phyloP scores from a whole-genome alignment of 2,888 invertebrate species.

The Dryococelus australis region DNA sequence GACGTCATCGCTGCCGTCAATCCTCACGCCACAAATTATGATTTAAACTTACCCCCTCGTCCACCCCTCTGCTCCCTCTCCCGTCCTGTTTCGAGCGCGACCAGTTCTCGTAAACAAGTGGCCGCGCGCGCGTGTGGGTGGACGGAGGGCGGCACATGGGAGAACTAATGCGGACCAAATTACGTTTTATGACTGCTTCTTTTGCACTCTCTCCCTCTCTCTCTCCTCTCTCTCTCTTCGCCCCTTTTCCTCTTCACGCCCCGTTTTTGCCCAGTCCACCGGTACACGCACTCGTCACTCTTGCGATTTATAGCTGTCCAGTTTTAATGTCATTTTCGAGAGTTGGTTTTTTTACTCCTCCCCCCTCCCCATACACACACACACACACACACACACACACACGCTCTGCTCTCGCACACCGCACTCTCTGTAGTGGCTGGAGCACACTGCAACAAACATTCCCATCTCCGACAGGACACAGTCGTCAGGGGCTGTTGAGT shows the following conservation, averaged over 20 bases:
- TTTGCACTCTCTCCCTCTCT: neutral
- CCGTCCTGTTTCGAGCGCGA: neutral
- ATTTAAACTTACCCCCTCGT: neutral
- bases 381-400: too few species aligned
- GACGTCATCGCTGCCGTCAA: slow-evolving; percentile 24
- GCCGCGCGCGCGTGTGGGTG: neutral
- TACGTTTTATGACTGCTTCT: slow-evolving; percentile 16
- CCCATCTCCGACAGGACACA: slow-evolving; percentile 1
- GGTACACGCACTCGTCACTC: slow-evolving; percentile 6
- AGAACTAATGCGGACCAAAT: slow-evolving; percentile 11
- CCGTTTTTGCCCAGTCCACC: neutral
- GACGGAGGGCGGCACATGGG: neutral
- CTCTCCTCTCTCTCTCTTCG: neutral
- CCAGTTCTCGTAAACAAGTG: slow-evolving; percentile 16
- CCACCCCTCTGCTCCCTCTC: neutral
- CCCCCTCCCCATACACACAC: neutral
- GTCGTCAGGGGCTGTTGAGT: neutral
- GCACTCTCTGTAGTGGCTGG: neutral
- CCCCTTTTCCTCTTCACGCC: neutral
- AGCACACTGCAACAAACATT: neutral
- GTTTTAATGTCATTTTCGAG: slow-evolving; percentile 16
- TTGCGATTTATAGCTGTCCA: slow-evolving; percentile 16
- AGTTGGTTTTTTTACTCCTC: neutral
- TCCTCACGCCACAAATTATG: slow-evolving; percentile 22
- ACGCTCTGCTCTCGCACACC: too few species aligned